Conservation (phyloP, 2,797 vertebrate species). For the Tachyglossus aculeatus region DNA sequence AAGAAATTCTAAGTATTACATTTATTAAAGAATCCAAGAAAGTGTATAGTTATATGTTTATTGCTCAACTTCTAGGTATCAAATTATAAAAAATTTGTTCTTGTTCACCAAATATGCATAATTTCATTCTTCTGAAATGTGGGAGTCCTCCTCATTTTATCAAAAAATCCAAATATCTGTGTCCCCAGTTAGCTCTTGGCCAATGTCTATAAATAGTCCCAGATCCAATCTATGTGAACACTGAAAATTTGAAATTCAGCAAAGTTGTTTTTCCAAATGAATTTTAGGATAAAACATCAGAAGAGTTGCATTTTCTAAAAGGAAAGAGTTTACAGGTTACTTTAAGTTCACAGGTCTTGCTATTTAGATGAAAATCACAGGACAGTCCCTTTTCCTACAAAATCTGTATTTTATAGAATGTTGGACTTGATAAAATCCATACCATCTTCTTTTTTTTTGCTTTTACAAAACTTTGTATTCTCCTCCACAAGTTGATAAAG, state of each 20-base stretch:
- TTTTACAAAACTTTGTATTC: too few relatives aligned
- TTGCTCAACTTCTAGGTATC: neutral
- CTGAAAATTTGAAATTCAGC: slow-evolving; percentile 7
- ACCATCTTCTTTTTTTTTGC: too few relatives aligned
- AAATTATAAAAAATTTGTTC: neutral
- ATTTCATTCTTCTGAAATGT: slow-evolving; percentile 3
- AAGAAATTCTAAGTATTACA: neutral
- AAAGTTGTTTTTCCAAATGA: neutral
- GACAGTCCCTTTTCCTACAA: neutral
- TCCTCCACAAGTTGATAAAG: too few relatives aligned
- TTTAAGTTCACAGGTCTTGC: neutral
- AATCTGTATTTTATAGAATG: neutral
- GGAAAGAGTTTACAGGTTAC: neutral
- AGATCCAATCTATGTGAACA: neutral
- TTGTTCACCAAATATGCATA: slow-evolving; percentile 18
- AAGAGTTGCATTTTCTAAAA: too few relatives aligned
- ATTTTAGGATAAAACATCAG: too few relatives aligned
- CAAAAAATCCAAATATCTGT: slow-evolving; percentile 12
- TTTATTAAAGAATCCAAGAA: neutral
- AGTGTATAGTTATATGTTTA: neutral
- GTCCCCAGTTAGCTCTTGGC: slow-evolving; percentile 15
- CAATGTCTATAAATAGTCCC: slow-evolving; percentile 14
- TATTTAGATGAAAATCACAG: slow-evolving; percentile 1
- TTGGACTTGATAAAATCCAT: too few relatives aligned
- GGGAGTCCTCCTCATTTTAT: slow-evolving; percentile 20